phyloP scores from a whole-genome alignment of 2,888 invertebrate species.

The Cyclophora albipunctata region DNA sequence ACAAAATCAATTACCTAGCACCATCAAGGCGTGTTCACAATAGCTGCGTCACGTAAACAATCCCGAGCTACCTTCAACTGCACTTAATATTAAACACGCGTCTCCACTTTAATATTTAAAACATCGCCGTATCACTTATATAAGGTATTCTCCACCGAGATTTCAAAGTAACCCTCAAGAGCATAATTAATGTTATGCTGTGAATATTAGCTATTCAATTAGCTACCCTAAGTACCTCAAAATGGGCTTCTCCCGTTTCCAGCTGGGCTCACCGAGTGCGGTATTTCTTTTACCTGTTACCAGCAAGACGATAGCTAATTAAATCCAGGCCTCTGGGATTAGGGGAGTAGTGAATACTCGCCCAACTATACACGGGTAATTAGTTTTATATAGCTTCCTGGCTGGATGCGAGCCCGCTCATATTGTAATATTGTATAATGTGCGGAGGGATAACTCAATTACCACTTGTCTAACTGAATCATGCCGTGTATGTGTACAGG shows the following conservation, averaged over 20 bases:
- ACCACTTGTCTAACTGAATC: too few relatives aligned
- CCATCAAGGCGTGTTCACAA: too few relatives aligned
- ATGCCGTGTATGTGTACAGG: too few relatives aligned
- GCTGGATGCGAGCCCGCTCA: neutral
- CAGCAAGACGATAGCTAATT: conserved; percentile 64
- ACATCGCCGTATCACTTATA: conserved; percentile 49
- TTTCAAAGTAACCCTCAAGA: conserved; percentile 51
- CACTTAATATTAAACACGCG: too few relatives aligned
- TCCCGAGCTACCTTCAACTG: too few relatives aligned
- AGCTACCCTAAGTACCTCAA: conserved; percentile 64
- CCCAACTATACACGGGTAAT: conserved; percentile 18
- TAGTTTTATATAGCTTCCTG: conserved; percentile 14
- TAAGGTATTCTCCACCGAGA: conserved; percentile 56
- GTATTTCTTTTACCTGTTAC: conserved; percentile 35
- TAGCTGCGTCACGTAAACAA: too few relatives aligned
- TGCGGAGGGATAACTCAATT: too few relatives aligned
- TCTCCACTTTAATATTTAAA: conserved; percentile 38
- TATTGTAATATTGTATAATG: neutral
- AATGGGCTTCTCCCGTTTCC: conserved; percentile 48
- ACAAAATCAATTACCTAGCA: too few relatives aligned
- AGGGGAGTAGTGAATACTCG: conserved; percentile 5
- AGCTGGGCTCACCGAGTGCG: neutral
- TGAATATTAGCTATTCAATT: conserved; percentile 73
- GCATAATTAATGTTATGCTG: conserved; percentile 69
- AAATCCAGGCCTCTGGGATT: conserved; percentile 53